Percentiles rank a stretch among this genome's conserved stretches.
Conservation (phyloP, 2,113 vertebrate species). For the Aphelocoma coerulescens region DNA sequence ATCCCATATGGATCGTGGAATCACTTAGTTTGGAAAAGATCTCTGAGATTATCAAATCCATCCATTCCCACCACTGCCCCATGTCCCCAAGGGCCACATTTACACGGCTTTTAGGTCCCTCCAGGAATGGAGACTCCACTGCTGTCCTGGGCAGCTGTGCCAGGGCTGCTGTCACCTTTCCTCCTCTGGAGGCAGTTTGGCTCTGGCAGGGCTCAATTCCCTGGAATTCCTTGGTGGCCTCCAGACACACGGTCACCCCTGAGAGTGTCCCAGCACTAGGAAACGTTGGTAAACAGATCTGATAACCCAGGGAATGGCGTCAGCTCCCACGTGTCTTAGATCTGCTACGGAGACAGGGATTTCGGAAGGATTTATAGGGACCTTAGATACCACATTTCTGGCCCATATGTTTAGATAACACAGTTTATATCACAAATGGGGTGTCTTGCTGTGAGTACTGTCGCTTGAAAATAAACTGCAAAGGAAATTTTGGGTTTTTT, state of each 20-base stretch:
- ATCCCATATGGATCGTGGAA: accelerated
- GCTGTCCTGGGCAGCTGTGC: neutral
- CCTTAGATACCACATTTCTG: neutral
- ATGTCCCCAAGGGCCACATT: neutral
- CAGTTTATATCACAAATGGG: neutral
- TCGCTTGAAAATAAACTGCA: neutral
- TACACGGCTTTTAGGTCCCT: neutral
- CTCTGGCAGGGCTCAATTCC: neutral
- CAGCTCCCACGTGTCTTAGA: neutral
- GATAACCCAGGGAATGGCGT: neutral
- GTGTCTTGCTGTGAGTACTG: neutral
- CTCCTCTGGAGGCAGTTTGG: neutral
- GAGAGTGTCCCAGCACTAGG: neutral
- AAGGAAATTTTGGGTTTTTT: neutral
- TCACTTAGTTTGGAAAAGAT: no score
- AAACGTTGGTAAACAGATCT: neutral
- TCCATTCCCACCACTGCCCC: neutral
- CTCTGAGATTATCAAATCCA: neutral
- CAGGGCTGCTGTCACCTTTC: neutral
- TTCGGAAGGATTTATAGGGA: neutral
- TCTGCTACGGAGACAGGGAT: neutral
- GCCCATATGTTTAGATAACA: neutral
- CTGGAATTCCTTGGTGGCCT: neutral
- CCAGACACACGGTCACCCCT: neutral
- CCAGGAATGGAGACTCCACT: neutral